A percentile compares a stretch with the other conserved stretches of the same genome.
Conservation (phyloP, 2,113 vertebrate genomes). For the Rana temporaria region DNA sequence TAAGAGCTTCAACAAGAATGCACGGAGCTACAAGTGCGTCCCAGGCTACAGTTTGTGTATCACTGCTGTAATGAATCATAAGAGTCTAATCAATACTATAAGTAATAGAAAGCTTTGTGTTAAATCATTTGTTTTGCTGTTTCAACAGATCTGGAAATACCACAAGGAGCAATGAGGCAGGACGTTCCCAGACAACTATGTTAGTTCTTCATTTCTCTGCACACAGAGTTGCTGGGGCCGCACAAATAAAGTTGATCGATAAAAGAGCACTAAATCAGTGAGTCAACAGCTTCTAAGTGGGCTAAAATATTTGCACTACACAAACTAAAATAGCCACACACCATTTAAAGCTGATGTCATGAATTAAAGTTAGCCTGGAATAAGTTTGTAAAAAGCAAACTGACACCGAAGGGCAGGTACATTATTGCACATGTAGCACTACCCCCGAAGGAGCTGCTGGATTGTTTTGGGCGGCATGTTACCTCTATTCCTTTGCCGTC, state of each 20-base stretch:
- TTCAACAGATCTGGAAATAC: conserved; percentile 43
- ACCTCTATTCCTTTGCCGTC: too few species aligned
- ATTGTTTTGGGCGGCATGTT: too few species aligned
- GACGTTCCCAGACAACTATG: conserved; percentile 43
- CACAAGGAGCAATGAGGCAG: conserved; percentile 56
- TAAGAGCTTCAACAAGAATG: conserved; percentile 46
- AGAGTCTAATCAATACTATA: conserved; percentile 56
- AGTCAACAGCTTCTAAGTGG: background rate
- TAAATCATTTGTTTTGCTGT: conserved; percentile 57
- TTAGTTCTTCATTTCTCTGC: conserved; percentile 48
- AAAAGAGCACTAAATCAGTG: conserved; percentile 20
- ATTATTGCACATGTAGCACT: too few species aligned
- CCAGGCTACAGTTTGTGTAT: conserved; percentile 43
- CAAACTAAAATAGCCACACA: background rate
- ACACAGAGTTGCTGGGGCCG: conserved; percentile 37
- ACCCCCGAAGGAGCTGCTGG: too few species aligned
- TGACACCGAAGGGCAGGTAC: too few species aligned
- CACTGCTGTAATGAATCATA: conserved; percentile 53
- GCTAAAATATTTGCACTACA: background rate
- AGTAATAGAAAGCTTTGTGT: conserved; percentile 57
- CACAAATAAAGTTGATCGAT: conserved; percentile 51
- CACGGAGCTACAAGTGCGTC: conserved; percentile 46
- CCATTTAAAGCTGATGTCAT: background rate
- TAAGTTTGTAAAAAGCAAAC: too few species aligned
- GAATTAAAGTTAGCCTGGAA: too few species aligned